Conservation (phyloP, 1,140 invertebrate species). For the Argopecten irradians region DNA sequence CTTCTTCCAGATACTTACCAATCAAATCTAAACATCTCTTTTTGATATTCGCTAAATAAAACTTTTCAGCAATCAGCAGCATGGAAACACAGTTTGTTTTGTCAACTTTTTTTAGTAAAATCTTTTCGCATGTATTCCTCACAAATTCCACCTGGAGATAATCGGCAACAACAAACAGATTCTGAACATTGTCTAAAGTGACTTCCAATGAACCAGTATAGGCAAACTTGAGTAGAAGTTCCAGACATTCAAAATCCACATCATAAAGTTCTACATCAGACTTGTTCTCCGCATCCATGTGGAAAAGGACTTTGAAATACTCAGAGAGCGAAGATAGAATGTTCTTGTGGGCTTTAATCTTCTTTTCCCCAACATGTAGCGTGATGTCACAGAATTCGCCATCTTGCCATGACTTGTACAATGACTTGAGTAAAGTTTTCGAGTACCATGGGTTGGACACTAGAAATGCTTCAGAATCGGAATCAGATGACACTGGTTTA, state of each 20-base stretch:
- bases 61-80: neutral
- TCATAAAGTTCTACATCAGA: neutral
- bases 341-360: neutral
- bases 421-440: neutral
- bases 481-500: neutral
- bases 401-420: neutral
- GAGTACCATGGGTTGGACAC: neutral
- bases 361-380: neutral
- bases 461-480: neutral
- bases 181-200: neutral
- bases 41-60: conserved; percentile 1
- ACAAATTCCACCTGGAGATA: neutral
- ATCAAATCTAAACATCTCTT: neutral
- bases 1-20: neutral
- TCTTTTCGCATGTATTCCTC: neutral
- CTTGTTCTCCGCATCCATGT: neutral
- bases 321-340: neutral
- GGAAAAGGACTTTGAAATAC: neutral
- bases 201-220: neutral
- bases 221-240: conserved; percentile 1
- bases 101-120: neutral
- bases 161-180: neutral
- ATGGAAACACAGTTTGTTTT: neutral
- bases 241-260: neutral
- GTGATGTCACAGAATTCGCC: neutral